Conservation (phyloP, 2,888 invertebrate species). For the Ornithoptera alexandrae region DNA sequence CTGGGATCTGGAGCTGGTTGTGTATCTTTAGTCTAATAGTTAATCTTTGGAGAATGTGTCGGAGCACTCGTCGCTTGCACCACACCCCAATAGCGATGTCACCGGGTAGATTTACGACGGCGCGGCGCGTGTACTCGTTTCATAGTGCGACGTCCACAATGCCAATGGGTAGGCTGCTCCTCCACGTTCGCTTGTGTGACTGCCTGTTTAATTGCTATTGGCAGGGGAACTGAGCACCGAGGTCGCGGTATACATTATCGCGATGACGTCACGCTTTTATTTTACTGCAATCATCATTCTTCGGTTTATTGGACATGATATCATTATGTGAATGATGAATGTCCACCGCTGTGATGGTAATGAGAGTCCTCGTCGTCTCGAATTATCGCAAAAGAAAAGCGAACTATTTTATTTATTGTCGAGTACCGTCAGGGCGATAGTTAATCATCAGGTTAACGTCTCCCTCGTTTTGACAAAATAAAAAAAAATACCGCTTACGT, state of each 20-base stretch:
- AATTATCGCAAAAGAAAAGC: too few species aligned
- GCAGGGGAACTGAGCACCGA: constrained; percentile 11
- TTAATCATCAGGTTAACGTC: too few species aligned
- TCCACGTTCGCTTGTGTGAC: not conserved
- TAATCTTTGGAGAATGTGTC: not conserved
- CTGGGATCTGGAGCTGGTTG: too few species aligned
- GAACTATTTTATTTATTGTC: too few species aligned
- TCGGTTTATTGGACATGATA: too few species aligned
- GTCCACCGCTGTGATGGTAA: too few species aligned
- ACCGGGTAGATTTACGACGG: constrained; percentile 46
- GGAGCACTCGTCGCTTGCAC: constrained; percentile 22
- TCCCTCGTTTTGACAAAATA: too few species aligned
- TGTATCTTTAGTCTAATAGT: too few species aligned
- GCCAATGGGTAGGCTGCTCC: constrained; percentile 21
- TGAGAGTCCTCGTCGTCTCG: too few species aligned
- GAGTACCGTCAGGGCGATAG: too few species aligned
- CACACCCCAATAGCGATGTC: constrained; percentile 40
- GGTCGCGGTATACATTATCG: constrained; percentile 11
- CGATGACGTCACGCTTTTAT: constrained; percentile 10
- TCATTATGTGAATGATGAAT: too few species aligned
- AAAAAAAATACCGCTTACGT: too few species aligned
- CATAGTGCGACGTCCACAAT: constrained; percentile 33
- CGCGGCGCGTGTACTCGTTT: constrained; percentile 37
- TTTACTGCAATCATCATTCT: not conserved
- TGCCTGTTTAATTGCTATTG: constrained; percentile 25